Evolutionary conservation across 2,797 vertebrate species (phyloP).

Genomic region (Orientallactaga sibirica): DNA sequence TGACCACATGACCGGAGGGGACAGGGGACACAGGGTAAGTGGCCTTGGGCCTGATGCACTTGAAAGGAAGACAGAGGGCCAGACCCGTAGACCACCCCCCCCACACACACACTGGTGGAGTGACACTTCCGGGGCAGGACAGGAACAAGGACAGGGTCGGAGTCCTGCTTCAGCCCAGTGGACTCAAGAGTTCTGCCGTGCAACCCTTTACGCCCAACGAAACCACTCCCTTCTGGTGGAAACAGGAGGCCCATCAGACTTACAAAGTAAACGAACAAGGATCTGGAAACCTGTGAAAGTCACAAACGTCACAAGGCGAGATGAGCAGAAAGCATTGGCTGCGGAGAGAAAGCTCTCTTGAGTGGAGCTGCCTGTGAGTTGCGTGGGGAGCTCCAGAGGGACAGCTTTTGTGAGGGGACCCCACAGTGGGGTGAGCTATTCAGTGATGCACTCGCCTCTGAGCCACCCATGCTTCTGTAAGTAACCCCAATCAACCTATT

Average conservation of each 20-base stretch:
- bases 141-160: neutral
- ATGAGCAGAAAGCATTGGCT: neutral
- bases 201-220: neutral
- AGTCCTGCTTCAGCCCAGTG: neutral
- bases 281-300: neutral
- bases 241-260: neutral
- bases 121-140: rapidly evolving
- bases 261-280: neutral
- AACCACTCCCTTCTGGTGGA: neutral
- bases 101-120: neutral
- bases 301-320: neutral
- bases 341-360: neutral
- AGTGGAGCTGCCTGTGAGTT: neutral
- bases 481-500: neutral
- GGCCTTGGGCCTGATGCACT: neutral
- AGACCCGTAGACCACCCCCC: neutral
- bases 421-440: neutral
- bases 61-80: neutral
- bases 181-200: neutral
- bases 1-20: neutral
- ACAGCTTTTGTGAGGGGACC: neutral
- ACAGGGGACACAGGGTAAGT: neutral
- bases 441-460: neutral
- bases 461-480: neutral
- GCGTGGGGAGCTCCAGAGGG: neutral